These are phyloP conservation scores for Botia almorhae DNA, from an alignment of 2,797 vertebrate genomes.

Conservation along the genomic window DNA sequence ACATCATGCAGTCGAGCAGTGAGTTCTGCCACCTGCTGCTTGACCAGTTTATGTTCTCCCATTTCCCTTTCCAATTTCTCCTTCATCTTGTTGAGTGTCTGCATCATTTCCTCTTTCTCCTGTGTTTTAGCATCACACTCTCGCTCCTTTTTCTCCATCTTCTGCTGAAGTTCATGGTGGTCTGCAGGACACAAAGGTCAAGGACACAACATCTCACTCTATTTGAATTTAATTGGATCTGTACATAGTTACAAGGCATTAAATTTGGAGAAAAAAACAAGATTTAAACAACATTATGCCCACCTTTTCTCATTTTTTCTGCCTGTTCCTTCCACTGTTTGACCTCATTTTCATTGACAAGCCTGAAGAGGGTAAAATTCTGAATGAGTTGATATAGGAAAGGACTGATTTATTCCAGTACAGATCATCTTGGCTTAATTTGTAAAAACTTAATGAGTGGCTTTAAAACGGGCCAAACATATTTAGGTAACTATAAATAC, in stretches of 20 bases:
- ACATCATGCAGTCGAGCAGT: slow-evolving; percentile 87
- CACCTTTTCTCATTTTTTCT: slow-evolving; percentile 99
- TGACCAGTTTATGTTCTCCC: slow-evolving; percentile 91
- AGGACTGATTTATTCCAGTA: background rate
- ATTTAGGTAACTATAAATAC: background rate
- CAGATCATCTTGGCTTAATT: slow-evolving; percentile 5
- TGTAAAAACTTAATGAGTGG: slow-evolving; percentile 15
- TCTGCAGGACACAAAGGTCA: slow-evolving; percentile 78
- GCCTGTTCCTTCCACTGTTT: slow-evolving; percentile 99
- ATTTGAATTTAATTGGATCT: background rate
- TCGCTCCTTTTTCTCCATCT: slow-evolving; percentile 94
- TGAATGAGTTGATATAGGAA: background rate
- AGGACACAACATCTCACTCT: too few relatives aligned
- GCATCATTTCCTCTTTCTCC: slow-evolving; percentile 99
- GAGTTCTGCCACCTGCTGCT: slow-evolving; percentile 93
- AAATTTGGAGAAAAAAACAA: background rate
- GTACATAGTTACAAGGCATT: background rate
- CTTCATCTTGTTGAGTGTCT: slow-evolving; percentile 99
- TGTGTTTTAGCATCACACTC: slow-evolving; percentile 97
- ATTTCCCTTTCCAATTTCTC: slow-evolving; percentile 97
- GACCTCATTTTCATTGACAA: slow-evolving; percentile 99
- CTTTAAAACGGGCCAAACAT: slow-evolving; percentile 1
- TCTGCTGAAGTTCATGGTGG: slow-evolving; percentile 95
- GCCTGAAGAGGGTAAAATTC: slow-evolving; percentile 74
- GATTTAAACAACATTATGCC: slow-evolving; percentile 14